phyloP scores from a whole-genome alignment of 92 coral and sea anemone species.

The Zoanthus solanderi region DNA sequence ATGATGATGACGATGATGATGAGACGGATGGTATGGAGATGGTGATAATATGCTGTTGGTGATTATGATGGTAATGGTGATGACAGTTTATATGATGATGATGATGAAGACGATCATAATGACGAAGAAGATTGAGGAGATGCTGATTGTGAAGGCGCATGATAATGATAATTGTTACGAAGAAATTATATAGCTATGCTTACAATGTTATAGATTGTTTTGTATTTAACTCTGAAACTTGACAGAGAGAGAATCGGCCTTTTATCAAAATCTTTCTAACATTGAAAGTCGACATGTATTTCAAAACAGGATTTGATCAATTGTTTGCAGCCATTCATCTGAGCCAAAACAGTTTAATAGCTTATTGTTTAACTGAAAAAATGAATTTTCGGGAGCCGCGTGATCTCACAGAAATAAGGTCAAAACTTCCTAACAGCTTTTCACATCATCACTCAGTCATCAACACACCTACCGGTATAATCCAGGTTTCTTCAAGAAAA shows the following conservation, averaged over 20 bases:
- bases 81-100: background rate
- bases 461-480: conserved; percentile 75
- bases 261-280: background rate
- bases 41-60: too few relatives aligned
- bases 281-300: background rate
- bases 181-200: too few relatives aligned
- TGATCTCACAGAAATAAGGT: background rate
- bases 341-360: background rate
- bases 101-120: too few relatives aligned
- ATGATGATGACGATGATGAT: background rate
- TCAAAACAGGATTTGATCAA: background rate
- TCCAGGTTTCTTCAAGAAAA: conserved; percentile 86
- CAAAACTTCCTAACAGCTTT: background rate
- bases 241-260: too few relatives aligned
- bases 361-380: background rate
- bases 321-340: background rate
- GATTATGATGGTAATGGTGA: background rate
- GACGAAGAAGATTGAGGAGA: too few relatives aligned
- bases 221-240: too few relatives aligned
- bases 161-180: too few relatives aligned
- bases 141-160: too few relatives aligned
- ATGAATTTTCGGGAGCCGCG: background rate
- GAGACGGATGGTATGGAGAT: too few relatives aligned
- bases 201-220: too few relatives aligned
- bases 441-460: background rate